Evolutionary conservation across 2,797 vertebrate species (phyloP), one percentile per base, ranked within the genome.

Genomic region (Syngnathus acus): DNA sequence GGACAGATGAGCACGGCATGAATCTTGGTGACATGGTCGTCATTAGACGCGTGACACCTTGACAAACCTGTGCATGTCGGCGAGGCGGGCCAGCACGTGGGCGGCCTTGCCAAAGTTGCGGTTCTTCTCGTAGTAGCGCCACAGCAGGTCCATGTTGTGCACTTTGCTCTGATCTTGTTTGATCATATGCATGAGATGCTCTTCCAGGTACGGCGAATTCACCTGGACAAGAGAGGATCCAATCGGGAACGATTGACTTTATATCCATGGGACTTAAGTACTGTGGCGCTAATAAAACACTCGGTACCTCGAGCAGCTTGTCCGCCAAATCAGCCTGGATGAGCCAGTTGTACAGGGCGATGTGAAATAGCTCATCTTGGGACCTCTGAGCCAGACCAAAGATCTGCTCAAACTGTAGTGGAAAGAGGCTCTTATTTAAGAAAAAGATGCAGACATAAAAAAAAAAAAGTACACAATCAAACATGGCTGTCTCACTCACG

Each of bases 101-200:
- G 97, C 94, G 0, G 97, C 97, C 68, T 92, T 97, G 80, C 94
- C 94, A 68, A 98, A 99, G 84, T 90, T 95, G 50, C 95, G 92
- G 70, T 91, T 97, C 89, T 98, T 99, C 85, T 99, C 96, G 2
- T 98, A 98, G 81, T 96, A 98, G 69, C 95, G 89, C 97, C 97
- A 99, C 45, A 98, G 82, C 65, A 99, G 90, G 89, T 99, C 97
- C 95, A 99, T 96, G 16, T 97, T 98, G 71, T 92, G 93, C 50
- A 99, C 95, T 86, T 96, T 96, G 77, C 93, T 98, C 88, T 97
- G 96, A 83, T 99, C 96, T 77, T 95, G 92, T 78, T 95, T 98
- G 67, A 96, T 94, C 94, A 98, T 98, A 53, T 95, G 93, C 83
- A 93, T 93, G 70, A 99, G 86, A 78, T 98, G 94, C 21, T 96